Base-by-base conservation (phyloP, 2,113 vertebrate species). In the Gadus macrocephalus region DNA sequence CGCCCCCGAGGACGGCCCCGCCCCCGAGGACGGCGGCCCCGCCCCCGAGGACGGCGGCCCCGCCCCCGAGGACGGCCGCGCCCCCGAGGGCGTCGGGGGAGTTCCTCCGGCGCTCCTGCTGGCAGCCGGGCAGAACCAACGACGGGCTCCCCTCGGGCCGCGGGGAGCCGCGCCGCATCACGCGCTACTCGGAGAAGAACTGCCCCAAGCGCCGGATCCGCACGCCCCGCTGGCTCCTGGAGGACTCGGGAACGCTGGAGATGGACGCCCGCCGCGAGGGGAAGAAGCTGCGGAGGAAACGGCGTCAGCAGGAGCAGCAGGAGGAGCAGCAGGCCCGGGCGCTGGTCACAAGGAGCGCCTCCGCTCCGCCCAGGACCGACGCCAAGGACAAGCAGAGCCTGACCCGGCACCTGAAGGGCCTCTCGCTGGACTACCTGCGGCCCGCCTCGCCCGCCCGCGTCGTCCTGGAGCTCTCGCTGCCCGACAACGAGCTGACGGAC, bases 401-500 rank as follows among this genome's bases (percentile, higher is more conserved):
- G 15, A 19, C 53, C 63, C 74, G 73, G 56, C 38, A 72, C 15
- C 76, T 77, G 68, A 79, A 72, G 22, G 80, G 19, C 2, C 71
- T 77, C 27, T 68, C 73, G 28, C 3, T 58, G 16, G 76, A 74
- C 31, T 1, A 11, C 19, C 4, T 17, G 5, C 66, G 63, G 58
- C 55, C 76, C 6, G 4, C 84, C 7, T 12, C 56, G 12, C 15
- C 84, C 58, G 82, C 85, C 16, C 86, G 89, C 64, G 80, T 88
- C 5, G 76, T 90, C 62, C 81, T 91, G 59, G 91, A 91, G 77
- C 78, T 91, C 38, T 92, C 91, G 0, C 73, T 90, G 15, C 92
- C 91, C 31, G 92, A 93, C 76, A 93, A 93, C 58, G 92, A 92
- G 70, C 78, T 92, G 31, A 19, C 86, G 68, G 89, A 79, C 5